Conservation (phyloP, 1,140 invertebrate genomes). For the Zaprionus ghesquierei region DNA sequence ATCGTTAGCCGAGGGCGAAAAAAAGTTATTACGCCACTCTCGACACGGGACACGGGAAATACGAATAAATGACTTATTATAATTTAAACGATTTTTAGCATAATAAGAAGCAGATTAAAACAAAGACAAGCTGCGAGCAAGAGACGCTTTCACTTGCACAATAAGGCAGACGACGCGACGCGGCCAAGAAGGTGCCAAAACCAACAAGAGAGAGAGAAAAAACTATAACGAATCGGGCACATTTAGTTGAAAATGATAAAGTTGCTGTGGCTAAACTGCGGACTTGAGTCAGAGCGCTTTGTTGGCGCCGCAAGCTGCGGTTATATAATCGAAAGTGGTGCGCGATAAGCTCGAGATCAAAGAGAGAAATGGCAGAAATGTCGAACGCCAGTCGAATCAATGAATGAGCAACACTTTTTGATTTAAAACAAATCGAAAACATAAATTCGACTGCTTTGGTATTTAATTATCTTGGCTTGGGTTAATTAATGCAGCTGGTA, state of each 20-base stretch:
- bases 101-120: slow-evolving; percentile 53
- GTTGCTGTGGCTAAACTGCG: slow-evolving; percentile 11
- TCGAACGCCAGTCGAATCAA: slow-evolving; percentile 9
- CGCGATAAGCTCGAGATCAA: background rate
- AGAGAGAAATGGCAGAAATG: slow-evolving; percentile 8
- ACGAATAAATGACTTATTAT: slow-evolving; percentile 42
- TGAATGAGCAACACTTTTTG: slow-evolving; percentile 14
- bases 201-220: slow-evolving; percentile 31
- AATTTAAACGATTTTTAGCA: slow-evolving; percentile 73
- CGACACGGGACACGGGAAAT: background rate
- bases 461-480: background rate
- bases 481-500: slow-evolving; percentile 16
- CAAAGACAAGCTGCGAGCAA: slow-evolving; percentile 31
- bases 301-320: background rate
- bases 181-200: slow-evolving; percentile 66
- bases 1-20: too few species aligned
- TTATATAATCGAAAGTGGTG: slow-evolving; percentile 32
- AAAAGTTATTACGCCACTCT: slow-evolving; percentile 58
- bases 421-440: slow-evolving; percentile 20
- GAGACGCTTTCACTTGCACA: slow-evolving; percentile 51
- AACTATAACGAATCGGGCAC: slow-evolving; percentile 28
- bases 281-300: background rate
- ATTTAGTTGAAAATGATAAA: slow-evolving; percentile 33
- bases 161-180: slow-evolving; percentile 42
- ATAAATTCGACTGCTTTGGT: slow-evolving; percentile 7